phyloP scores from a whole-genome alignment of 2,888 invertebrate genomes.

The Tholera decimalis region DNA sequence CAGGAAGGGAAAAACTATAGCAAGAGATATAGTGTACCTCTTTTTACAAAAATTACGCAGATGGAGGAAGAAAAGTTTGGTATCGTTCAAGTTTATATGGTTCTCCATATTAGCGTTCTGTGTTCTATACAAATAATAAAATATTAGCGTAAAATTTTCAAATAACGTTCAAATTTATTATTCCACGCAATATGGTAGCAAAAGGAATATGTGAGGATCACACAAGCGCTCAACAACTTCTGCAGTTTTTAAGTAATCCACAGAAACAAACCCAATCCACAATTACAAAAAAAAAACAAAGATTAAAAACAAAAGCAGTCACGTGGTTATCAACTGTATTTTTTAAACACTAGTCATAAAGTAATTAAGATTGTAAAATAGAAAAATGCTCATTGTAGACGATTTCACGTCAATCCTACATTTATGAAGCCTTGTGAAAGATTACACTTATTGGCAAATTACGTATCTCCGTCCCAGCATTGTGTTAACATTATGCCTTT shows the following conservation, averaged over 20 bases:
- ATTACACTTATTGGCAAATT: slow-evolving; percentile 42
- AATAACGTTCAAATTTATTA: too few relatives aligned
- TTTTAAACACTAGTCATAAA: slow-evolving; percentile 28
- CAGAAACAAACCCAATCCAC: slow-evolving; percentile 16
- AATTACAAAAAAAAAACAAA: slow-evolving; percentile 27
- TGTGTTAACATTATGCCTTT: slow-evolving; percentile 29
- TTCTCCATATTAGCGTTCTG: too few relatives aligned
- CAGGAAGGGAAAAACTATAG: too few relatives aligned
- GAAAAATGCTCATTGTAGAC: slow-evolving; percentile 27
- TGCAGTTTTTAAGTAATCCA: not conserved
- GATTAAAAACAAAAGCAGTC: slow-evolving; percentile 19
- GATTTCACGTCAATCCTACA: slow-evolving; percentile 20
- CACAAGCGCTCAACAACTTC: too few relatives aligned
- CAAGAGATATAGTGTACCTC: too few relatives aligned
- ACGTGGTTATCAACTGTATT: slow-evolving; percentile 24
- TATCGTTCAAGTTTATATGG: too few relatives aligned
- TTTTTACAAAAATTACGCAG: too few relatives aligned
- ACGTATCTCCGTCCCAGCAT: slow-evolving; percentile 19
- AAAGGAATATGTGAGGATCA: too few relatives aligned
- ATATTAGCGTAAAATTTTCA: too few relatives aligned
- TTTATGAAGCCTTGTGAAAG: slow-evolving; percentile 38
- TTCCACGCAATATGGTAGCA: too few relatives aligned
- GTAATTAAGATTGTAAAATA: slow-evolving; percentile 44
- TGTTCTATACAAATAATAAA: too few relatives aligned
- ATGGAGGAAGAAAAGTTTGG: too few relatives aligned